Conservation (phyloP, 2,113 vertebrate species). For the Gymnocephalus cernua region DNA sequence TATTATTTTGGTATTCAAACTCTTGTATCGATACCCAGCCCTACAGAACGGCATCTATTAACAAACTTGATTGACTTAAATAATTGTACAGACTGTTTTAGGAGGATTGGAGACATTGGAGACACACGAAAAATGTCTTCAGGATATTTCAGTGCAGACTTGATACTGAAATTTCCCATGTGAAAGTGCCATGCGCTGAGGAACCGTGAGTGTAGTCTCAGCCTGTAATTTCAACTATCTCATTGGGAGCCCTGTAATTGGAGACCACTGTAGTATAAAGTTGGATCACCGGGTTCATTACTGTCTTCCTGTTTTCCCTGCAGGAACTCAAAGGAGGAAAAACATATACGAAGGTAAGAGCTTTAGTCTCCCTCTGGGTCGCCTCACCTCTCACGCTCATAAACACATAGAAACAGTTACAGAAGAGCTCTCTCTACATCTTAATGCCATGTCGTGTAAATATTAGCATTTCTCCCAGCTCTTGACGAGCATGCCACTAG, state of each 20-base stretch:
- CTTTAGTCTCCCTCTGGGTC: not conserved
- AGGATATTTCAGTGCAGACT: constrained; percentile 9
- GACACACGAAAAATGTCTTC: not conserved
- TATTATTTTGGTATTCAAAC: not conserved
- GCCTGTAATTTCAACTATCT: constrained; percentile 50
- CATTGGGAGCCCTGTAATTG: constrained; percentile 52
- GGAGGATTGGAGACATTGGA: not conserved
- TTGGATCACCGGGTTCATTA: constrained; percentile 44
- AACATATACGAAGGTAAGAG: constrained; percentile 95
- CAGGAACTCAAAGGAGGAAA: constrained; percentile 99
- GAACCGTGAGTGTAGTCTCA: constrained; percentile 14
- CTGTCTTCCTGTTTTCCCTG: constrained; percentile 82
- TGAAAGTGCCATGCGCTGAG: not conserved
- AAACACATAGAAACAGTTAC: constrained; percentile 28
- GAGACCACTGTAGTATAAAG: constrained; percentile 41
- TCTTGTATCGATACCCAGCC: not conserved
- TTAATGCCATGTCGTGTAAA: constrained; percentile 21
- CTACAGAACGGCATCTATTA: not conserved
- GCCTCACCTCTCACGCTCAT: not conserved
- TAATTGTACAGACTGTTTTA: not conserved
- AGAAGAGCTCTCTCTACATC: constrained; percentile 9
- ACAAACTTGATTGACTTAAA: not conserved
- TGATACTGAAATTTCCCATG: not conserved
- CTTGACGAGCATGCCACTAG: not conserved
- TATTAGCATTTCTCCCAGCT: constrained; percentile 41